Base-by-base conservation (phyloP, 2,113 vertebrate species). In the Dermatemys mawii region DNA sequence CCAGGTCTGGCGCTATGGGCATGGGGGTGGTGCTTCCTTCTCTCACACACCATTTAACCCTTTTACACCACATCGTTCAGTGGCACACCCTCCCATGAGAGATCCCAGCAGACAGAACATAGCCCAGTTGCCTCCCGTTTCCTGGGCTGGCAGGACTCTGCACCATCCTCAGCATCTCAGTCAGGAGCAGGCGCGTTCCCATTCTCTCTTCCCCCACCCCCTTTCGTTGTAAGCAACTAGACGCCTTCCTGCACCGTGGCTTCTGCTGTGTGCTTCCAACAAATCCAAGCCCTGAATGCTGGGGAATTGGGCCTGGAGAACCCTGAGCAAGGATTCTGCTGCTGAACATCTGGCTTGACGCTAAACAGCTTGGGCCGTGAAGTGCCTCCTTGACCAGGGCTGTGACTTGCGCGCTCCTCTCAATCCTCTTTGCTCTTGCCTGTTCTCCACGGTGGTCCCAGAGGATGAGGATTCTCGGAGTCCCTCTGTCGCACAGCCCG, bases 231-330 rank as follows among this genome's bases (percentile, higher is more conserved):
- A 53, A 79, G 44, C 29, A 17, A 35, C n/a, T 84, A 13, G 63
- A 51, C 13, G 44, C 78, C 48, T 41, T 8, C n/a, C 48, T n/a
- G 80, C 80, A 9, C 46, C 49, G 12, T 16, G 46, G 60, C 41
- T 26, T 55, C 38, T 38, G 10, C 46, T 41, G 27, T 54, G 9
- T 11, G 78, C 48, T 8, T 9, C 4, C 4, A 5, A 13, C 14
- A 12, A 5, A 76, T 9, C 4, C 6, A 17, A 11, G 4, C 19
- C 16, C 2, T 7, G 50, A 44, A 14, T 3, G 2, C 9, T 7
- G 38, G n/a, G 38, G 16, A 11, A 41, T 4, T 46, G 24, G 27
- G 63, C 55, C 53, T 3, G n/a, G 26, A n/a, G 16, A 67, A 63
- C 70, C 53, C 50, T 55, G 55, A 55, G 73, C 85, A 53, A 11